These are phyloP conservation scores for Hanleya hanleyi DNA, from an alignment of 2,888 invertebrate species.

Conservation along the genomic window DNA sequence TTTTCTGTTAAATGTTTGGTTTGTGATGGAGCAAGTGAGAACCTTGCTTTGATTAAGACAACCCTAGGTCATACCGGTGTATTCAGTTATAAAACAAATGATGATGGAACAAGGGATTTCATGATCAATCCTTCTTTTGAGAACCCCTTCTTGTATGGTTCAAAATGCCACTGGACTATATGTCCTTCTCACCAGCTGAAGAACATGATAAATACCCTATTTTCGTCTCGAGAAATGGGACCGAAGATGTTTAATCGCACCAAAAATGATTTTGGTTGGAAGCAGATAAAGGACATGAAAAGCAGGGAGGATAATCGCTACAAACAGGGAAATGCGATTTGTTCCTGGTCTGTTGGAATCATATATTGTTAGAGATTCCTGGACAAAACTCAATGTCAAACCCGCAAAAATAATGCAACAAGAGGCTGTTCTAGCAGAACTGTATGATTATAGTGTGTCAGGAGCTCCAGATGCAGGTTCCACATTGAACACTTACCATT, in stretches of 20 bases:
- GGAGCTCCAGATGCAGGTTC: background rate
- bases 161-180: background rate
- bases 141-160: background rate
- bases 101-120: background rate
- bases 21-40: conserved; percentile 1
- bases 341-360: background rate
- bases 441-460: background rate
- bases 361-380: background rate
- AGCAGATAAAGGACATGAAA: background rate
- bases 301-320: background rate
- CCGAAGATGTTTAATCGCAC: background rate
- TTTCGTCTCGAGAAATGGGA: background rate
- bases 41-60: background rate
- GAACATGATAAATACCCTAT: background rate
- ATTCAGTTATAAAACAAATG: background rate
- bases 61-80: background rate
- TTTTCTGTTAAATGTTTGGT: background rate
- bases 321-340: background rate
- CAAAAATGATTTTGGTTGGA: background rate
- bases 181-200: background rate
- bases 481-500: background rate
- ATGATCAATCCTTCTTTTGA: background rate
- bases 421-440: conserved; percentile 3
- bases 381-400: background rate
- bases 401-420: background rate